Percentiles rank a stretch among this genome's conserved stretches.
These are phyloP conservation scores for Centrocercus urophasianus DNA, from an alignment of 2,113 vertebrate species.

Conservation along the genomic window DNA sequence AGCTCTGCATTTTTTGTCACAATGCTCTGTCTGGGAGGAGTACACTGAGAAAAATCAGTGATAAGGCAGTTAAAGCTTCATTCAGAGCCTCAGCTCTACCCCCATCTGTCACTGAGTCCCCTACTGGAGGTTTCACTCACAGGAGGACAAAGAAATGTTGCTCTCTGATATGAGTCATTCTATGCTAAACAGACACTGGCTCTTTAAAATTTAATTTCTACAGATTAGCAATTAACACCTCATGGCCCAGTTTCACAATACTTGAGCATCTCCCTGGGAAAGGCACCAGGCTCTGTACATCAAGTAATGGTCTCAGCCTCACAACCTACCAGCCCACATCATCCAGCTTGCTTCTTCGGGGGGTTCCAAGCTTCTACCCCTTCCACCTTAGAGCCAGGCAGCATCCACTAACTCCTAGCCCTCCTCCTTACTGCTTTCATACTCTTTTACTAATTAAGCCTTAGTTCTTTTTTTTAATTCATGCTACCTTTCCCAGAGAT, in stretches of 20 bases:
- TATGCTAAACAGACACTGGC: background rate
- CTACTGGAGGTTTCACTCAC: background rate
- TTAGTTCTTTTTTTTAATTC: background rate
- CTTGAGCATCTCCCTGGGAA: background rate
- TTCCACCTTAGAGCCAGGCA: conserved; percentile 13
- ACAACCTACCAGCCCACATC: background rate
- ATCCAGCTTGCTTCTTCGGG: background rate
- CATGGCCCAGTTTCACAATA: background rate
- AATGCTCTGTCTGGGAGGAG: background rate
- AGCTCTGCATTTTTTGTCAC: background rate
- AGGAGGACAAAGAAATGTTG: background rate
- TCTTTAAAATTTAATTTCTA: conserved; percentile 21
- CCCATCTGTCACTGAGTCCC: background rate
- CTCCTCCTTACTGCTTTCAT: background rate
- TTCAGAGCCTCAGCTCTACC: background rate
- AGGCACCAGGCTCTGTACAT: background rate
- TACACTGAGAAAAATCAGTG: background rate
- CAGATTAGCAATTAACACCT: conserved; percentile 25
- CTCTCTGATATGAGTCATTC: background rate
- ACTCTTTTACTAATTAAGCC: conserved; percentile 19
- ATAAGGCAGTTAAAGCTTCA: background rate
- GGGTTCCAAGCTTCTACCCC: background rate
- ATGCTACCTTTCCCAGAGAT: conserved; percentile 11
- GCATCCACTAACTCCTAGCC: background rate
- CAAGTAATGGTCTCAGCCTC: background rate